These are phyloP conservation scores for Cyprinodon variegatus DNA, from an alignment of 2,113 vertebrate genomes.

Conservation along the genomic window DNA sequence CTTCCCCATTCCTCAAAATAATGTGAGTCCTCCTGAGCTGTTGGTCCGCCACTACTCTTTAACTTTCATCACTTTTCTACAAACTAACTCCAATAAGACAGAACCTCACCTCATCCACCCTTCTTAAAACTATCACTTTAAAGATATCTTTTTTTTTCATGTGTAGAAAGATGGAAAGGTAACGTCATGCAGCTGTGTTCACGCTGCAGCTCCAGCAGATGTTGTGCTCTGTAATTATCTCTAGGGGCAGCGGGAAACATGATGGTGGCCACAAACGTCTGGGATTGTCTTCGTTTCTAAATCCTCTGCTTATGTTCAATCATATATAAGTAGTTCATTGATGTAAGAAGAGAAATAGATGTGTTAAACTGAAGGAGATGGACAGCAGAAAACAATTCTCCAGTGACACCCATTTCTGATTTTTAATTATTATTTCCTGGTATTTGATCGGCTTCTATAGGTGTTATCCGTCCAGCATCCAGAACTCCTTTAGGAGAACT, in stretches of 20 bases:
- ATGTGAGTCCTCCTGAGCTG: neutral
- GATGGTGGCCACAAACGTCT: constrained; percentile 25
- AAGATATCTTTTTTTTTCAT: neutral
- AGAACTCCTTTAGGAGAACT: constrained; percentile 87
- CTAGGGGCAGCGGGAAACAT: constrained; percentile 18
- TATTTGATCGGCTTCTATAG: constrained; percentile 61
- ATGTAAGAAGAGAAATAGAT: constrained; percentile 4
- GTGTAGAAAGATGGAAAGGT: neutral
- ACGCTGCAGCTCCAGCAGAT: constrained; percentile 23
- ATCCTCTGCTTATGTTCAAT: constrained; percentile 43
- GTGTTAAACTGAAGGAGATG: neutral
- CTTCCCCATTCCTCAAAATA: neutral
- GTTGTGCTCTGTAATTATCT: constrained; percentile 39
- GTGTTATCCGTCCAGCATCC: constrained; percentile 80
- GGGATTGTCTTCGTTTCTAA: constrained; percentile 15
- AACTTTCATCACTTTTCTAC: too few species aligned
- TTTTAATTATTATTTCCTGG: constrained; percentile 2
- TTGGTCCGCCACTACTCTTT: too few species aligned
- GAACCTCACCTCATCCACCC: neutral
- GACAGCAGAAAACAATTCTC: neutral
- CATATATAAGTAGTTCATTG: constrained; percentile 18
- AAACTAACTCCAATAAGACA: neutral
- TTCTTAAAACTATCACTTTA: neutral
- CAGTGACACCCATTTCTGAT: neutral
- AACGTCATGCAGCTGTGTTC: neutral